Conservation (phyloP, 2,888 invertebrate genomes). For the Zele albiditarsus region DNA sequence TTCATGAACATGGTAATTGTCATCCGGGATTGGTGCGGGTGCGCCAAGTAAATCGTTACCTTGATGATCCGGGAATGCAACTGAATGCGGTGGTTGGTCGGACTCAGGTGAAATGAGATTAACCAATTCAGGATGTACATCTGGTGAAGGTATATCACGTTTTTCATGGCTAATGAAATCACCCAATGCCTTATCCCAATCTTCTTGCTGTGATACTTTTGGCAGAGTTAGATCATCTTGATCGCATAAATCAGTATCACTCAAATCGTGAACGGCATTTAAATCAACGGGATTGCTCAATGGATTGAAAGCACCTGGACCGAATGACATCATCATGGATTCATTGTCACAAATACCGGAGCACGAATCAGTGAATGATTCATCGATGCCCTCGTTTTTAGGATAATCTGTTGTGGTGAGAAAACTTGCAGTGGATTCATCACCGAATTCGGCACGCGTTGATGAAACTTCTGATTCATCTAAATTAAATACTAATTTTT, state of each 20-base stretch:
- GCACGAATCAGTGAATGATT: slow-evolving; percentile 60
- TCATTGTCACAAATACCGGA: slow-evolving; percentile 60
- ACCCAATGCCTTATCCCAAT: not conserved
- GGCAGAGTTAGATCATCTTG: slow-evolving; percentile 35
- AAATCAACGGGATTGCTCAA: slow-evolving; percentile 69
- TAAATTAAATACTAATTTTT: slow-evolving; percentile 61
- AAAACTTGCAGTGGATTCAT: slow-evolving; percentile 72
- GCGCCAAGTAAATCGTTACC: slow-evolving; percentile 36
- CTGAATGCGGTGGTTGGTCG: slow-evolving; percentile 40
- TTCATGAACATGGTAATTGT: not conserved
- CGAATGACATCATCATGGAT: slow-evolving; percentile 68
- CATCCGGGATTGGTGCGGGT: slow-evolving; percentile 32
- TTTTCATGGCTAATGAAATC: slow-evolving; percentile 13
- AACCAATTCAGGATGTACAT: slow-evolving; percentile 43
- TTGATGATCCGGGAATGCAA: slow-evolving; percentile 39
- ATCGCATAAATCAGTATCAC: slow-evolving; percentile 57
- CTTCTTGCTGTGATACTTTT: not conserved
- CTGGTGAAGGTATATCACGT: slow-evolving; percentile 36
- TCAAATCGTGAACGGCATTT: slow-evolving; percentile 72
- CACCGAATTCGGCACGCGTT: slow-evolving; percentile 74
- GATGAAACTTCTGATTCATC: slow-evolving; percentile 74
- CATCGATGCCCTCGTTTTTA: slow-evolving; percentile 59
- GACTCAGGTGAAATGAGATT: slow-evolving; percentile 40
- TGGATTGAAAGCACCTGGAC: slow-evolving; percentile 62
- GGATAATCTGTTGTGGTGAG: slow-evolving; percentile 60